These are phyloP conservation scores for Pituophis catenifer DNA, from an alignment of 2,113 vertebrate genomes.

Conservation along the genomic window DNA sequence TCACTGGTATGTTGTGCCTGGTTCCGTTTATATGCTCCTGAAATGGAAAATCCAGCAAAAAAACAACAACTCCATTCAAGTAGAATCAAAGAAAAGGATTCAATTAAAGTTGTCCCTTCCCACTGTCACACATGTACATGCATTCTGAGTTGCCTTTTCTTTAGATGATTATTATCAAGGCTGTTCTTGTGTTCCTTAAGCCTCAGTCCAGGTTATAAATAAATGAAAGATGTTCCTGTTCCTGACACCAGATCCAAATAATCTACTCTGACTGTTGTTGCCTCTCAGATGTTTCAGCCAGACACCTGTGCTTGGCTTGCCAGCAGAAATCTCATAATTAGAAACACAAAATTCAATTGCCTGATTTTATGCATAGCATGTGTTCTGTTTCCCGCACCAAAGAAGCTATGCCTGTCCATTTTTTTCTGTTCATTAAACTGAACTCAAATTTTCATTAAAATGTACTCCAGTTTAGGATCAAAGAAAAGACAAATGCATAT, in stretches of 20 bases:
- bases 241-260: not conserved
- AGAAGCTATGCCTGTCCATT: not conserved
- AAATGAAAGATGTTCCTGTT: not conserved
- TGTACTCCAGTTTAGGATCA: not conserved
- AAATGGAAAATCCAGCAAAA: not conserved
- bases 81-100: not conserved
- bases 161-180: not conserved
- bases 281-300: not conserved
- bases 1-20: constrained; percentile 28
- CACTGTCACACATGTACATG: not conserved
- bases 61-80: not conserved
- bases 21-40: not conserved
- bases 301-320: not conserved
- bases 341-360: not conserved
- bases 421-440: not conserved
- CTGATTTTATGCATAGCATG: not conserved
- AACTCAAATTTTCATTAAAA: not conserved
- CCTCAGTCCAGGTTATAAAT: not conserved
- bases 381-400: not conserved
- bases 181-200: not conserved
- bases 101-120: not conserved
- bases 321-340: not conserved
- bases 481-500: not conserved
- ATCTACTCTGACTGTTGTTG: not conserved
- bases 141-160: not conserved